Evolutionary conservation across 2,888 invertebrate genomes (phyloP), one percentile per base, ranked within the genome.

Genomic region (Drosophila seclusa): DNA sequence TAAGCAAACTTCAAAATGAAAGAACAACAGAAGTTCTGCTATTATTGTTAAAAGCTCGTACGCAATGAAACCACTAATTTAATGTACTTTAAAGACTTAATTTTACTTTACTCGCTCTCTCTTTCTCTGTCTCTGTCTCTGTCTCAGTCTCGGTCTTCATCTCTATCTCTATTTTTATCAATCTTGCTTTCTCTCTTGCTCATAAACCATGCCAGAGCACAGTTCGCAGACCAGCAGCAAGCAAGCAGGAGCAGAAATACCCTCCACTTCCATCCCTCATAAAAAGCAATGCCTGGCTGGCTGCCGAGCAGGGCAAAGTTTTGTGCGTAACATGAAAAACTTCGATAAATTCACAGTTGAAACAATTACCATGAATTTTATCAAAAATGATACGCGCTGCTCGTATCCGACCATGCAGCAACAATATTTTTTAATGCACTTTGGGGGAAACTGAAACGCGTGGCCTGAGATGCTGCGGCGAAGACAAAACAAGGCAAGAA

Each of bases 341-440:
- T 89, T 89, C 88, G 90, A 87, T 87, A 87, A 87, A 86, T 89
- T 87, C 88, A 89, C 88, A 89, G 87, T 89, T 87, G 87, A 87
- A 87, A 87, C 87, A 87, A 87, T 87, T 87, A 87, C 87, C 87
- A 87, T 87, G 87, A 87, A 87, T 87, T 87, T 87, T 87, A 87
- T 89, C 90, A 89, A 87, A 86, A 87, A 87, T 87, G 87, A 87
- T 87, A 89, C 89, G 89, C 86, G 80, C 78, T 76, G 83, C 85
- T 85, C 86, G 90, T 87, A 85, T 87, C 88, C 87, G 83, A 82
- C 88, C 88, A 87, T 87, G 87, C 89, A 89, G 88, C 90, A 87
- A 87, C 88, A 89, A 87, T 87, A 87, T 89, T 87, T 87, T 89
- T 89, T 89, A 87, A 87, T 89, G 87, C 90, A 87, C 90, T 87